These are phyloP conservation scores for Noctua comes DNA, from an alignment of 2,888 invertebrate genomes.

Conservation along the genomic window DNA sequence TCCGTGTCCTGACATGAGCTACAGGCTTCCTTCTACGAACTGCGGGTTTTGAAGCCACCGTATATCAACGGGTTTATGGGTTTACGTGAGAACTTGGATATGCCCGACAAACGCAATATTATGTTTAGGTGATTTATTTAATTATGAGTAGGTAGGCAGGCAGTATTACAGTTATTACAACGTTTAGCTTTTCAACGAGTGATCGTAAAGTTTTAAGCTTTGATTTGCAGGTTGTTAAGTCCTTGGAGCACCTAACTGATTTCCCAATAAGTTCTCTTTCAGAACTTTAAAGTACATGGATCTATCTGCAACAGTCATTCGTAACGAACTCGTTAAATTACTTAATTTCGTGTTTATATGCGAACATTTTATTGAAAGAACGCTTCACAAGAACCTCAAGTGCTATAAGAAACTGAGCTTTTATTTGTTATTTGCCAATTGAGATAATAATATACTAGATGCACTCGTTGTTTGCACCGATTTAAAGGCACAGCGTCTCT, in stretches of 20 bases:
- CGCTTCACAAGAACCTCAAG: slow-evolving; percentile 4
- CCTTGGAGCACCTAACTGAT: not conserved
- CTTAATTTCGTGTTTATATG: not conserved
- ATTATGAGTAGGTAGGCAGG: slow-evolving; percentile 29
- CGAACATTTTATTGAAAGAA: not conserved
- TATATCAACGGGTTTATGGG: slow-evolving; percentile 67
- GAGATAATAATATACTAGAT: slow-evolving; percentile 47
- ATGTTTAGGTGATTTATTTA: slow-evolving; percentile 46
- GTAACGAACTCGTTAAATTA: not conserved
- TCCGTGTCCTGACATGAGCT: slow-evolving; percentile 54
- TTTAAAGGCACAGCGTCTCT: slow-evolving; percentile 33
- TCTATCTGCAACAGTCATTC: not conserved
- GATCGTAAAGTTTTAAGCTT: slow-evolving; percentile 16
- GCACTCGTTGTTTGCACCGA: slow-evolving; percentile 47
- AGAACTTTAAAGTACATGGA: not conserved
- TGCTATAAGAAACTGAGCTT: slow-evolving; percentile 20
- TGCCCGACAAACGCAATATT: slow-evolving; percentile 45
- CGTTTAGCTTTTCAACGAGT: slow-evolving; percentile 32
- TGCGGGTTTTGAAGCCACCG: slow-evolving; percentile 60
- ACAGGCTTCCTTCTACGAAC: slow-evolving; percentile 72
- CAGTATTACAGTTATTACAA: slow-evolving; percentile 40
- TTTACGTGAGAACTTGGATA: slow-evolving; percentile 69
- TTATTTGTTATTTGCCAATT: slow-evolving; percentile 49
- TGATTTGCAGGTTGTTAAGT: not conserved
- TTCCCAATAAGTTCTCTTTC: not conserved